Base-by-base conservation (phyloP, 2,797 vertebrate species). In the Lindbergichthys nudifrons region DNA sequence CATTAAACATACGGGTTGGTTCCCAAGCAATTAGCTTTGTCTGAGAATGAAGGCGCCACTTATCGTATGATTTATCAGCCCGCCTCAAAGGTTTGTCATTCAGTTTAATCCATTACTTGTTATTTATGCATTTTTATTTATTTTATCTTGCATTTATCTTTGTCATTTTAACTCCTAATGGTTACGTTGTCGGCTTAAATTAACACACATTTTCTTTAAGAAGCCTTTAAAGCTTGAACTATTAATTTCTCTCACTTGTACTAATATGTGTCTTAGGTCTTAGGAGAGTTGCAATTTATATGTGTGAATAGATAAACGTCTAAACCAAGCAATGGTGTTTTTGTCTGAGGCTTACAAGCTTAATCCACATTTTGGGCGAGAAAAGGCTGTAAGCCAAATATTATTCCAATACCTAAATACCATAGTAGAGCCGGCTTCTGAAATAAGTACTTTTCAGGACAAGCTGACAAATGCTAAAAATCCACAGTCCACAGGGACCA, bases 401-500 rank as follows among this genome's bases (percentile, higher is more conserved):
- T 71, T 70, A 80, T 83, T 70, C 51, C 18, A 14, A 43, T 62
- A 76, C 70, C 57, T 80, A 85, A 87, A 85, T 77, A 57, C 9
- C 32, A 50, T 15, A 15, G 12, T 76, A 50, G 26, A 78, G 54
- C 14, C 42, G 5, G 47, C 61, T 57, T 80, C 23, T 79, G 62
- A 68, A 80, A 76, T 60, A 56, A 70, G 57, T 53, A 48, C 46
- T 52, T 83, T 63, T 81, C 16, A 57, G 41, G 66, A 65, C 42
- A 58, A 77, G 36, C 32, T 73, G 48, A 36, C 69, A 75, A 84
- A 73, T 74, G 67, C 68, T 80, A 47, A 80, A 83, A 80, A 77
- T 62, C 54, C 30, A 67, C 21, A 65, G 26, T 79, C 78, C 50
- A 54, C 57, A 15, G 77, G 56, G 61, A 81, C 67, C 18, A 13